These are phyloP conservation scores for Nerophis lumbriciformis DNA, from an alignment of 2,113 vertebrate species.

Conservation along the genomic window DNA sequence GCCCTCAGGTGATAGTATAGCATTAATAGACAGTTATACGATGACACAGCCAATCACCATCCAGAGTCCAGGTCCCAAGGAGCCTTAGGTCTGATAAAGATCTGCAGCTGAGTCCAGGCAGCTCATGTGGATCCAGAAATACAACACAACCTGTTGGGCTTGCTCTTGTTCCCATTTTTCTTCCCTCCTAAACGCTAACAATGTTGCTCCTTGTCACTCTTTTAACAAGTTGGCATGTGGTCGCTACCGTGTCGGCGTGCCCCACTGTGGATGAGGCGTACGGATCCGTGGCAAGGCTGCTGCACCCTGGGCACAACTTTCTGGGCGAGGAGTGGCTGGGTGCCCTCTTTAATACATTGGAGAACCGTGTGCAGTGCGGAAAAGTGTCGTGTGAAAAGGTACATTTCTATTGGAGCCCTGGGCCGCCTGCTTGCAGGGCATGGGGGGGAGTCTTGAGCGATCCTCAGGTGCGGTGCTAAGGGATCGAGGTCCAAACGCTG, in stretches of 20 bases:
- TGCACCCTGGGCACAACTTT: constrained; percentile 53
- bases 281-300: constrained; percentile 33
- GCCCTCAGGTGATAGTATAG: constrained; percentile 1
- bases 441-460: background rate
- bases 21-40: constrained; percentile 15
- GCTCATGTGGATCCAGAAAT: constrained; percentile 14
- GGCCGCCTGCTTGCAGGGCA: background rate
- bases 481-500: constrained; percentile 65
- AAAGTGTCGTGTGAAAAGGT: constrained; percentile 78
- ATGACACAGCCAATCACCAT: constrained; percentile 56
- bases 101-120: background rate
- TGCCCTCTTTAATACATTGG: constrained; percentile 63
- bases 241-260: constrained; percentile 21
- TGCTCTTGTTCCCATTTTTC: background rate
- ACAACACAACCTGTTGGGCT: background rate
- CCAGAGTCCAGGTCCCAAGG: constrained; percentile 26
- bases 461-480: background rate
- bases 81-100: constrained; percentile 13
- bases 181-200: too few species aligned
- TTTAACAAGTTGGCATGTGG: constrained; percentile 6
- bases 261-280: constrained; percentile 43
- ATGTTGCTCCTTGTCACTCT: constrained; percentile 15
- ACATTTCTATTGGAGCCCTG: background rate
- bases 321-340: constrained; percentile 53
- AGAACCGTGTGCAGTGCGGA: constrained; percentile 75